phyloP scores from a whole-genome alignment of 1,140 invertebrate genomes.

The Harpegnathos saltator region DNA sequence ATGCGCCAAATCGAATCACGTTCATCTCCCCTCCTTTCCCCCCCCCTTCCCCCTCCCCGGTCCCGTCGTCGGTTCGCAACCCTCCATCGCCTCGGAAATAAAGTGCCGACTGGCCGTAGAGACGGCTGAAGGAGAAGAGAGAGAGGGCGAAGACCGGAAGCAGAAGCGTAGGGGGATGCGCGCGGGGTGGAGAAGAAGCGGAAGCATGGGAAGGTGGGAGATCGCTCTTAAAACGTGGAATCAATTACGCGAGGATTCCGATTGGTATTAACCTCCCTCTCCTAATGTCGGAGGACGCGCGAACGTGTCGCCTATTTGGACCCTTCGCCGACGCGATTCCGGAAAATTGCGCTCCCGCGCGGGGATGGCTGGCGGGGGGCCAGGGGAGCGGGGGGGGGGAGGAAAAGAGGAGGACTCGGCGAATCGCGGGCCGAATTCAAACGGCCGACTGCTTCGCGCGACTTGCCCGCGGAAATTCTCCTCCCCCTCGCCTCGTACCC shows the following conservation, averaged over 20 bases:
- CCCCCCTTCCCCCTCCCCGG: too few relatives aligned
- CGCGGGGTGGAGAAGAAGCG: not conserved
- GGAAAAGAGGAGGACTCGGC: conserved; percentile 9
- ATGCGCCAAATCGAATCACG: conserved; percentile 84
- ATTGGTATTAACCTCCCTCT: conserved; percentile 53
- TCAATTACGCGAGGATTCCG: conserved; percentile 61
- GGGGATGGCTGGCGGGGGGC: too few relatives aligned
- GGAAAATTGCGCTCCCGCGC: conserved; percentile 1
- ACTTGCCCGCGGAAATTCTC: too few relatives aligned
- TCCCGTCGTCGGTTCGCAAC: too few relatives aligned
- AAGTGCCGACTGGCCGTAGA: conserved; percentile 60
- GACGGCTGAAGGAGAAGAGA: not conserved
- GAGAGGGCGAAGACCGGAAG: conserved; percentile 15
- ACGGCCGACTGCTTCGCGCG: too few relatives aligned
- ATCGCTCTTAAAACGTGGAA: conserved; percentile 62
- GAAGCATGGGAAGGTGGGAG: conserved; percentile 29
- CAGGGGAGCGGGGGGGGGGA: too few relatives aligned
- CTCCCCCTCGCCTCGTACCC: too few relatives aligned
- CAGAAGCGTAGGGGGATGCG: not conserved
- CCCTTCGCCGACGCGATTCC: not conserved
- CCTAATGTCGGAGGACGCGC: conserved; percentile 35
- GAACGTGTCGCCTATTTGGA: conserved; percentile 29
- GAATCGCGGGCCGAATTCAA: too few relatives aligned
- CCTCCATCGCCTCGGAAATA: conserved; percentile 63
- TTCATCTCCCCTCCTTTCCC: conserved; percentile 69